Conservation (phyloP, 2,888 invertebrate species). For the Lordiphosa fenestrarum region DNA sequence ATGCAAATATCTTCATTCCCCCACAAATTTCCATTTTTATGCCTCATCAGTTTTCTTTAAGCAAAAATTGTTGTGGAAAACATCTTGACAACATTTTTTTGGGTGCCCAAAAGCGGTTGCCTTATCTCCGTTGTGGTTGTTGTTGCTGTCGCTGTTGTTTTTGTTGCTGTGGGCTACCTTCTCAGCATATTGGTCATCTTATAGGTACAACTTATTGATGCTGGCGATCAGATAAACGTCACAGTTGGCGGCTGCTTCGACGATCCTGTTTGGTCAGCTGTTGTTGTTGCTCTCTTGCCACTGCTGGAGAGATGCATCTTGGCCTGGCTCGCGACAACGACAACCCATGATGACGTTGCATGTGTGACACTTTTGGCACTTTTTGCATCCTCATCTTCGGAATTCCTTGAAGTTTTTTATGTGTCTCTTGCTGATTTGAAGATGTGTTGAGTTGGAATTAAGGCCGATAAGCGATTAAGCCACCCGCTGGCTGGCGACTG, state of each 20-base stretch:
- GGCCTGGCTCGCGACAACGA: conserved; percentile 62
- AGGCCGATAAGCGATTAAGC: conserved; percentile 59
- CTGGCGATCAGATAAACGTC: conserved; percentile 55
- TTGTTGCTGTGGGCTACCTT: conserved; percentile 30
- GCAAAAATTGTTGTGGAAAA: conserved; percentile 7
- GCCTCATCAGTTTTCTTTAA: conserved; percentile 8
- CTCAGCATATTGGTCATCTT: conserved; percentile 45
- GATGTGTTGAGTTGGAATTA: conserved; percentile 41
- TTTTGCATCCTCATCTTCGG: conserved; percentile 68
- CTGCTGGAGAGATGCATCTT: conserved; percentile 50
- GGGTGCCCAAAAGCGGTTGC: conserved; percentile 1
- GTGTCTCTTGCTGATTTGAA: conserved; percentile 28
- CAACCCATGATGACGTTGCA: conserved; percentile 52
- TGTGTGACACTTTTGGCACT: conserved; percentile 67
- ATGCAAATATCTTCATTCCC: conserved; percentile 3
- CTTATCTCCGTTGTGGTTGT: conserved; percentile 9
- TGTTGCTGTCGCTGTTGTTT: conserved; percentile 6
- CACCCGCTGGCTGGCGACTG: conserved; percentile 43
- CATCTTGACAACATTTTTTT: conserved; percentile 11
- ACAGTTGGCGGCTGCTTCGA: conserved; percentile 25
- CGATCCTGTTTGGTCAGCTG: conserved; percentile 42
- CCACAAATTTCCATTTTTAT: conserved; percentile 6
- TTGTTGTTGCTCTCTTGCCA: conserved; percentile 19
- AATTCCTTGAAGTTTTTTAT: conserved; percentile 47
- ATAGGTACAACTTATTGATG: conserved; percentile 61